Evolutionary conservation across 2,888 invertebrate genomes (phyloP).

Genomic region (Drosophila flavopinicola): DNA sequence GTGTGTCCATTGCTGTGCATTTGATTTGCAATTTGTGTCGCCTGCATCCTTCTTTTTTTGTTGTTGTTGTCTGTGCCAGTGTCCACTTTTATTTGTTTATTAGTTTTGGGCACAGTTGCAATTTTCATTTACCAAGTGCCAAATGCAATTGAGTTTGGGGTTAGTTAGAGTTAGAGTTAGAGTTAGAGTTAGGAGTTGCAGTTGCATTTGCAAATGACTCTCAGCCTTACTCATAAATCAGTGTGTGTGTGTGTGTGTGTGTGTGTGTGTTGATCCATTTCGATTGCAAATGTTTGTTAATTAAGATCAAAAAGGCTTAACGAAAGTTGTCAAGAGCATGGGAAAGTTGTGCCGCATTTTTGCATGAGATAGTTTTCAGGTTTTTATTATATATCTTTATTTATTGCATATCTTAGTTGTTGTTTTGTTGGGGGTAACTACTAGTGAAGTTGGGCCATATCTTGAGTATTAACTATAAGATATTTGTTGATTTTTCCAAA

Average conservation of each 20-base stretch:
- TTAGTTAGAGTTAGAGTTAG: no score
- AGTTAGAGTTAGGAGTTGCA: no score
- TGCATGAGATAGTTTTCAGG: not conserved
- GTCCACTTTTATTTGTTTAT: slow-evolving; percentile 61
- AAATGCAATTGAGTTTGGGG: no score
- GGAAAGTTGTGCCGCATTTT: not conserved
- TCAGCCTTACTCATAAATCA: slow-evolving; percentile 25
- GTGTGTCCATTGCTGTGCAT: slow-evolving; percentile 35
- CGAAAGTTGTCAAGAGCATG: not conserved
- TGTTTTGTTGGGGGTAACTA: no score
- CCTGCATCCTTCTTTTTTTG: slow-evolving; percentile 47
- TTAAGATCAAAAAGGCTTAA: slow-evolving; percentile 19
- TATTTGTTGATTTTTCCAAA: no score
- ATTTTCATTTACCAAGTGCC: slow-evolving; percentile 37
- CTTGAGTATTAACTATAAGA: no score
- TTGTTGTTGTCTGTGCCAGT: slow-evolving; percentile 16
- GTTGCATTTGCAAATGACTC: no score
- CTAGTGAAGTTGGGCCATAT: no score
- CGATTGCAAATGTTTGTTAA: slow-evolving; percentile 29
- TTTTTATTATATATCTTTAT: no score
- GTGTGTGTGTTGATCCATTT: slow-evolving; percentile 13
- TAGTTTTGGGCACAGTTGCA: slow-evolving; percentile 61
- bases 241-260: no score
- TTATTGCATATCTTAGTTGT: no score
- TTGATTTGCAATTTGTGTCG: slow-evolving; percentile 75